Conservation (phyloP, 2,888 invertebrate genomes). For the Yponomeuta evonymella region DNA sequence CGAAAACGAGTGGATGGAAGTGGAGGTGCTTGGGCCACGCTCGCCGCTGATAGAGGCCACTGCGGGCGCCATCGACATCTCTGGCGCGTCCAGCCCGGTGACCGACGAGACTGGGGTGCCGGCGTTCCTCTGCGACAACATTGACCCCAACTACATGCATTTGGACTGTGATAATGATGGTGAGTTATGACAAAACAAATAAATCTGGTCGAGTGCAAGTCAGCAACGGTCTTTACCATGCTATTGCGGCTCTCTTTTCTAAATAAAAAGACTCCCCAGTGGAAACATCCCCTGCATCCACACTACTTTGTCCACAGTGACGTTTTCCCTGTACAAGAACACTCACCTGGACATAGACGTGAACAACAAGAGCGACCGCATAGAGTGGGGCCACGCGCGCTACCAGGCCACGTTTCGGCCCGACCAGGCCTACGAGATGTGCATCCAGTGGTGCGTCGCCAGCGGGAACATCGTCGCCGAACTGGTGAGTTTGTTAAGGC, state of each 20-base stretch:
- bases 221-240: too few species aligned
- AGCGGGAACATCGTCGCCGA: slow-evolving; percentile 97
- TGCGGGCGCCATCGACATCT: slow-evolving; percentile 52
- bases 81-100: slow-evolving; percentile 38
- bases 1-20: slow-evolving; percentile 94
- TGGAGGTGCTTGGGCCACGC: slow-evolving; percentile 78
- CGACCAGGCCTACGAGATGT: slow-evolving; percentile 94
- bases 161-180: slow-evolving; percentile 69
- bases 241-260: too few species aligned
- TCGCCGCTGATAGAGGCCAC: slow-evolving; percentile 52
- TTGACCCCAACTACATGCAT: slow-evolving; percentile 75
- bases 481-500: slow-evolving; percentile 73
- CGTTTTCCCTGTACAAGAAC: slow-evolving; percentile 81
- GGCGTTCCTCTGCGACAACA: slow-evolving; percentile 76
- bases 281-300: too few species aligned
- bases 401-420: slow-evolving; percentile 94
- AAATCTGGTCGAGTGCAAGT: background rate
- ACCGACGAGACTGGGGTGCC: slow-evolving; percentile 69
- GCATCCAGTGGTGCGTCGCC: slow-evolving; percentile 97
- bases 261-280: too few species aligned
- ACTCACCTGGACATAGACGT: slow-evolving; percentile 92
- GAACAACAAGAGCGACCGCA: slow-evolving; percentile 88
- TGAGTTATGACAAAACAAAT: slow-evolving; percentile 33
- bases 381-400: slow-evolving; percentile 96
- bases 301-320: slow-evolving; percentile 40